Base-by-base conservation (phyloP, 2,797 vertebrate species). In the Masticophis lateralis region DNA sequence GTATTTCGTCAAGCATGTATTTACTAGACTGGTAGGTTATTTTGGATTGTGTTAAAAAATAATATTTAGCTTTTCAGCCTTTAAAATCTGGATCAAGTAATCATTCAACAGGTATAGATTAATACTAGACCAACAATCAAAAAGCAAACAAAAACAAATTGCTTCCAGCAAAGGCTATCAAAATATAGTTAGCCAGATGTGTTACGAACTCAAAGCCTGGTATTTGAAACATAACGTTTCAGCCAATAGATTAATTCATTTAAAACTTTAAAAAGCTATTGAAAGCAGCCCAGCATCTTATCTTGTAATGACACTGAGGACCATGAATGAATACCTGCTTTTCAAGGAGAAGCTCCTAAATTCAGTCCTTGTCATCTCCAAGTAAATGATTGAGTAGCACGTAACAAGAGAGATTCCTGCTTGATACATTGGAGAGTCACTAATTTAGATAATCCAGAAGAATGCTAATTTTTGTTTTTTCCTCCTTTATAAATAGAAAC, bases 401-500 rank as follows among this genome's bases (percentile, higher is more conserved):
- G 22, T 83, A 47, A 47, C 12, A 22, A 43, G n/a, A 74, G 32
- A 20, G 22, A 47, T 83, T 47, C 79, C 22, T 25, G 79, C 43
- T 22, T 25, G 79, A 83, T 3, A 83, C 79, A 83, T 25, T 83
- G 79, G 10, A 83, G 37, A 83, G 4, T 83, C 10, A 47, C 74
- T 47, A 25, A 47, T 83, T 47, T 47, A 47, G 20, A 83, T 47
- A 83, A 20, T 8, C 51, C 63, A 92, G 5, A 12, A 32, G 91
- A 86, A 94, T 25, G 13, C 32, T 66, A 10, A 4, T 7, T 0
- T 61, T 61, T 60, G 6, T 13, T 0, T 94, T 0, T 83, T 94
- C 63, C 79, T 22, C 53, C 59, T 86, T 18, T 91, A 90, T 74
- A 91, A 86, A 0, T 97, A 99, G 99, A 99, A 98, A 93, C 99